Conservation (phyloP, 1,140 invertebrate species). For the Wiebesia pumilae region DNA sequence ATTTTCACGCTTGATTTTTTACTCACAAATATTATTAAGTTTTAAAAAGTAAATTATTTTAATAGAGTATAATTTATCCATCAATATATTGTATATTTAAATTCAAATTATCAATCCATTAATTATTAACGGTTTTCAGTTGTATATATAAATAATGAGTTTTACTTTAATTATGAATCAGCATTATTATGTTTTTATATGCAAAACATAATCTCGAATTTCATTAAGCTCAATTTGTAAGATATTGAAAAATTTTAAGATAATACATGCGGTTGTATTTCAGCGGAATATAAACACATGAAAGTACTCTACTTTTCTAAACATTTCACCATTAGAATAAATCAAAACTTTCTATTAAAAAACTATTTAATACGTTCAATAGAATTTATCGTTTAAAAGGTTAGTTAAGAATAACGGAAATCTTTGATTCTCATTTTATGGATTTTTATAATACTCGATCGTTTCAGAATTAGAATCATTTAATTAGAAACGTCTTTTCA, state of each 20-base stretch:
- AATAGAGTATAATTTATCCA: too few species aligned
- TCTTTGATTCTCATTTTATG: neutral
- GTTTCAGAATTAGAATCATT: neutral
- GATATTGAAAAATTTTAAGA: neutral
- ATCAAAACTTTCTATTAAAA: neutral
- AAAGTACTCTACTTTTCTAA: slow-evolving; percentile 1
- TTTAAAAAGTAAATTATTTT: too few species aligned
- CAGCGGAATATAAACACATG: neutral
- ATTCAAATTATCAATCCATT: too few species aligned
- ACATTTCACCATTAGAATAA: neutral
- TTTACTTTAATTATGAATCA: neutral
- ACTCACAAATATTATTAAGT: too few species aligned
- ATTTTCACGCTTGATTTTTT: neutral
- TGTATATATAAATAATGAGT: neutral
- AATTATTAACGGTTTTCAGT: neutral
- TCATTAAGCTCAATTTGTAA: neutral
- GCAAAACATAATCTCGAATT: neutral
- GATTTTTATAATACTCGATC: neutral
- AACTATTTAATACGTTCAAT: neutral
- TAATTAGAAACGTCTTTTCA: neutral
- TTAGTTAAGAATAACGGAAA: neutral
- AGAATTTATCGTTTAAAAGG: neutral
- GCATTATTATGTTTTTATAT: neutral
- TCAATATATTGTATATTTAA: too few species aligned
- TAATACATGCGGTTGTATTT: neutral